Base-by-base conservation (phyloP, 2,888 invertebrate genomes). In the Aproaerema taeniolella region DNA sequence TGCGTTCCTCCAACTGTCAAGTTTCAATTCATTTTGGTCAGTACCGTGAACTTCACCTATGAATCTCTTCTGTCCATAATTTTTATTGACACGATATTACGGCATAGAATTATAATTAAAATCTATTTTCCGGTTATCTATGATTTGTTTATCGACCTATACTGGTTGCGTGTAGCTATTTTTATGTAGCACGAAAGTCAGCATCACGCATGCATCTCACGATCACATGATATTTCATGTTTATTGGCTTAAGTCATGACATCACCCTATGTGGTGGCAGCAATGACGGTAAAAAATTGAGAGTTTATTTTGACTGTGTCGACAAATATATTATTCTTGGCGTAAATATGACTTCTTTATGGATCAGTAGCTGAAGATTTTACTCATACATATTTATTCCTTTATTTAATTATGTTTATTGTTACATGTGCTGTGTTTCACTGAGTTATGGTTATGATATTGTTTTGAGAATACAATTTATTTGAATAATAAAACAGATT, bases 221-320 rank as follows among this genome's bases (percentile, higher is more conserved):
- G 74, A 69, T 64, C 67, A 71, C 66, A 63, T 71, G 71, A 77
- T 81, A 75, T 79, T 74, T 82, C 76, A 76, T 67, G 67, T 83
- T 85, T 82, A 85, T 83, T 77, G 74, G 73, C 67, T 72, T 61
- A 67, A 71, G 81, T 79, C 81, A 82, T 83, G 83, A 78, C 76
- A 81, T 74, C 80, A 66, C 77, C 58, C 62, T 78, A 81, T 77
- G 77, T 67, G 79, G 79, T 75, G 69, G 65, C 61, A 67, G 60
- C 72, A 70, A 62, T 71, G 75, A 78, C 67, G 67, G 68, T 72
- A 63, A 72, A 75, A 73, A 75, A 74, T 64, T 67, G 66, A 68
- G 64, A 68, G 55, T 66, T 67, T 77, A 74, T 77, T 78, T 76
- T 78, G 78, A 78, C 65, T 53, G 53, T 43, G 48, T 41, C 43